Evolutionary conservation across 2,113 vertebrate species (phyloP).

Genomic region (Mastomys natalensis): DNA sequence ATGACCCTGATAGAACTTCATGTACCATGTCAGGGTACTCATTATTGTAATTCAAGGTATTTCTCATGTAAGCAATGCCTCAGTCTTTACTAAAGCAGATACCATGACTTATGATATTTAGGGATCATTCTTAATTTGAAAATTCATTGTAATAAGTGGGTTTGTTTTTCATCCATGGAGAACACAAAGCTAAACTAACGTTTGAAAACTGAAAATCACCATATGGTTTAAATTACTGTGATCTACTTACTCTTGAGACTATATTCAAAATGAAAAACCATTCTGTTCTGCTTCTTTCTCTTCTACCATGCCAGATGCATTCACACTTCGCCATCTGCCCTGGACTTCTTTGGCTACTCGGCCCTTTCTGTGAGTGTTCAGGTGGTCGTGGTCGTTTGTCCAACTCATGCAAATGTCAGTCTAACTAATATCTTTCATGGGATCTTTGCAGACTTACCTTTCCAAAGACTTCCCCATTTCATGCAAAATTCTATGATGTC

Average conservation of each 20-base stretch:
- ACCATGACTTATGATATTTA: neutral
- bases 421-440: neutral
- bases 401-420: neutral
- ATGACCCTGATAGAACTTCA: neutral
- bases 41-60: neutral
- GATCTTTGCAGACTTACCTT: neutral
- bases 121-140: neutral
- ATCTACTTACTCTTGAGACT: neutral
- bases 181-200: neutral
- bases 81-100: neutral
- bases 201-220: neutral
- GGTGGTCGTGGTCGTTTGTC: neutral
- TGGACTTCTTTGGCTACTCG: neutral
- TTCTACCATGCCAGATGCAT: neutral
- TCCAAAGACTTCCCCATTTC: neutral
- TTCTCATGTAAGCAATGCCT: neutral
- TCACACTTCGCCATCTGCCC: neutral
- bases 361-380: neutral
- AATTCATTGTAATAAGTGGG: constrained; percentile 20
- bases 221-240: neutral
- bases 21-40: neutral
- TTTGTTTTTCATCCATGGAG: neutral
- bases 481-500: neutral
- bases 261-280: neutral
- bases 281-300: neutral